Conservation (phyloP, 2,113 vertebrate genomes). For the Phyllostomus discolor region DNA sequence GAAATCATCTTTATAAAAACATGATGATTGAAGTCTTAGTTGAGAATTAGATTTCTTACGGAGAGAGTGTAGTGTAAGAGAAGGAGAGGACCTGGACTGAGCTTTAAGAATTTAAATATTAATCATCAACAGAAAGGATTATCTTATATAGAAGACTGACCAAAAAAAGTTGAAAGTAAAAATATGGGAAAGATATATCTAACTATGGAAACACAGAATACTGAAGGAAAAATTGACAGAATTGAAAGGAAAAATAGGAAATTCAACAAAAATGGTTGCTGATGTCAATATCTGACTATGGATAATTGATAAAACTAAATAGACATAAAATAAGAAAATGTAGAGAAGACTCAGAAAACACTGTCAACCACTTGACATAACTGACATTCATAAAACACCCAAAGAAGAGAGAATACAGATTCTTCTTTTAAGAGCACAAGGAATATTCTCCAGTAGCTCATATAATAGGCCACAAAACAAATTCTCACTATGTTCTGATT, state of each 20-base stretch:
- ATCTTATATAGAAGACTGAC: neutral
- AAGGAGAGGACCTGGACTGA: neutral
- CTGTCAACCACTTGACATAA: neutral
- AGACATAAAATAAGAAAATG: neutral
- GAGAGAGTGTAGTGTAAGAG: neutral
- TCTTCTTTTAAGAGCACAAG: neutral
- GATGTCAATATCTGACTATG: neutral
- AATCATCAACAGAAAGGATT: neutral
- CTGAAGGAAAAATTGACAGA: neutral
- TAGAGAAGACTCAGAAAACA: neutral
- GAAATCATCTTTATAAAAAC: neutral
- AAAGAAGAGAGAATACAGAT: neutral
- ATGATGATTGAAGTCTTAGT: neutral
- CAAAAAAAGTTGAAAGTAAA: neutral
- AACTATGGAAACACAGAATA: neutral
- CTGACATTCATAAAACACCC: too few species aligned
- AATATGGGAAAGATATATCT: neutral
- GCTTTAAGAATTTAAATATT: neutral
- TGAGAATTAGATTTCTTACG: neutral
- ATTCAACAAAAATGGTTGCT: neutral
- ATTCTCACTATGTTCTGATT: neutral
- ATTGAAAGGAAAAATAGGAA: neutral
- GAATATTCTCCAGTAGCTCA: neutral
- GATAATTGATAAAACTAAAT: neutral
- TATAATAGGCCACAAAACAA: neutral